Conservation (phyloP, 2,113 vertebrate species). For the Chroicocephalus ridibundus region DNA sequence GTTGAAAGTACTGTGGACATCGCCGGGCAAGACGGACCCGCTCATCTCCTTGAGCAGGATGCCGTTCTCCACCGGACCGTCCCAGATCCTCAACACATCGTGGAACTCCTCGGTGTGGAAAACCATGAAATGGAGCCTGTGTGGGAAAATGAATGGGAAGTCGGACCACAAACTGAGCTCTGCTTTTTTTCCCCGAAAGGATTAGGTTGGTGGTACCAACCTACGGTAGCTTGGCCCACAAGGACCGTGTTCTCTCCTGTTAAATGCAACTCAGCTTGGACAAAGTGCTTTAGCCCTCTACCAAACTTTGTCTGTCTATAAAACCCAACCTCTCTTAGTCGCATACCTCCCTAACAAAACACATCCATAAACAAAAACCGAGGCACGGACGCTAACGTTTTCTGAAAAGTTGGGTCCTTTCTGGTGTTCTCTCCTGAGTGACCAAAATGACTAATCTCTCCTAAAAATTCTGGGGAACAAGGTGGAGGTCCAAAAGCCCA, state of each 20-base stretch:
- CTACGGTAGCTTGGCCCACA: too few relatives aligned
- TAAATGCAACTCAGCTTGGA: neutral
- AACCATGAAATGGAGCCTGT: slow-evolving; percentile 94
- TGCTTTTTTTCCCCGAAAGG: neutral
- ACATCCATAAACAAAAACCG: neutral
- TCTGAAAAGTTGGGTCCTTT: neutral
- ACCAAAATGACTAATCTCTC: neutral
- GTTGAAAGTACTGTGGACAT: slow-evolving; percentile 94
- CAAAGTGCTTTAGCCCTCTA: neutral
- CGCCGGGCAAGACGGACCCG: slow-evolving; percentile 81
- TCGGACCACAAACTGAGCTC: neutral
- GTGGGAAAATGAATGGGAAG: neutral
- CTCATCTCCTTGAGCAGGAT: slow-evolving; percentile 91
- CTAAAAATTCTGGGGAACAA: neutral
- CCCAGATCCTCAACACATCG: slow-evolving; percentile 94
- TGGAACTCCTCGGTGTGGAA: slow-evolving; percentile 98
- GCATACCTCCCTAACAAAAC: neutral
- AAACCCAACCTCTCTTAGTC: neutral
- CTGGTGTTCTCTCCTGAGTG: neutral
- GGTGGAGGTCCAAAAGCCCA: neutral
- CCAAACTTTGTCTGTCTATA: neutral
- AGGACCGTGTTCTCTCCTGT: neutral
- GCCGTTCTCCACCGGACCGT: slow-evolving; percentile 91
- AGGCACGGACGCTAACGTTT: rapidly evolving
- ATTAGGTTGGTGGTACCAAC: neutral